Conservation (phyloP, 92 coral and sea anemone genomes). For the Isaurus tuberculatus region DNA sequence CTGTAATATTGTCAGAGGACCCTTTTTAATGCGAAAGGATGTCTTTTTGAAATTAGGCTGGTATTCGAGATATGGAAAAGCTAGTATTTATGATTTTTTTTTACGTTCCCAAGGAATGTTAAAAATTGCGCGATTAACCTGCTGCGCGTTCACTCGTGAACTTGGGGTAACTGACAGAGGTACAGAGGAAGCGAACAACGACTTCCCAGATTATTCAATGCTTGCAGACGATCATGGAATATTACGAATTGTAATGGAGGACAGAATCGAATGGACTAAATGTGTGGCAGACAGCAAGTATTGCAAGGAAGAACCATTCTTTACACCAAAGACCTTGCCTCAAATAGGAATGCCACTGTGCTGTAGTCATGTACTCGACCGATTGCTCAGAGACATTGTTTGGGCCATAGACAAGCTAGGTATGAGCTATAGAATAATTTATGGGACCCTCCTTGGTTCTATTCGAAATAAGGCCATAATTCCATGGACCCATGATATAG, state of each 20-base stretch:
- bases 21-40: constrained; percentile 63
- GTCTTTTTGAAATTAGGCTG: constrained; percentile 44
- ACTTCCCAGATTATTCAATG: constrained; percentile 65
- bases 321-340: constrained; percentile 57
- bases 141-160: constrained; percentile 54
- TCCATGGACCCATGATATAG: constrained; percentile 77
- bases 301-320: constrained; percentile 72
- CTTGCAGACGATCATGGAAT: constrained; percentile 65
- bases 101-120: constrained; percentile 70
- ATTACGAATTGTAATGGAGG: constrained; percentile 69
- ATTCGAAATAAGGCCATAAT: constrained; percentile 74
- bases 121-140: constrained; percentile 57
- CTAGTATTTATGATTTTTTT: constrained; percentile 63
- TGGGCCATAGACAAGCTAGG: constrained; percentile 58
- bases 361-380: constrained; percentile 61
- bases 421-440: constrained; percentile 59
- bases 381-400: constrained; percentile 63
- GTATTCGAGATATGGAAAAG: constrained; percentile 52
- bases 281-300: constrained; percentile 70
- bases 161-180: constrained; percentile 65
- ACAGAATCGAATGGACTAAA: constrained; percentile 73
- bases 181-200: constrained; percentile 37
- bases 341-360: constrained; percentile 68
- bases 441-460: constrained; percentile 78
- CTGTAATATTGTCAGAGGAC: constrained; percentile 63